phyloP scores from a whole-genome alignment of 1,140 invertebrate species.

The Glossosoma conforme region DNA sequence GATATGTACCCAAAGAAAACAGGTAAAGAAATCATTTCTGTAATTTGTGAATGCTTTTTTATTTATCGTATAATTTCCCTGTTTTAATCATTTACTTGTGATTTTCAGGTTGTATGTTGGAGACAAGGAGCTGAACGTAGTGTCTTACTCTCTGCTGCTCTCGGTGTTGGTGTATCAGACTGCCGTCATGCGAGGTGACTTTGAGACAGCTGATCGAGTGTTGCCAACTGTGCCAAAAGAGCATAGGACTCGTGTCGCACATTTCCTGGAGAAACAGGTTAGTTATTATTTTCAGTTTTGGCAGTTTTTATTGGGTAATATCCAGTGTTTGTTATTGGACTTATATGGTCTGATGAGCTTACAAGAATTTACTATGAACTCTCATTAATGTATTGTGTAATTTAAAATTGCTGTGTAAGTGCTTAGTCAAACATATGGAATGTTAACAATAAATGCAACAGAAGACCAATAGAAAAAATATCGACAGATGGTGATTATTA shows the following conservation, averaged over 20 bases:
- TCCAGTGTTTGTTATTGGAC: conserved; percentile 9
- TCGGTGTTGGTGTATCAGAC: conserved; percentile 99
- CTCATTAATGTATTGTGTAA: too few species aligned
- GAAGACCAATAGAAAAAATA: too few species aligned
- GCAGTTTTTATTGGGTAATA: background rate
- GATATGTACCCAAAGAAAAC: conserved; percentile 97
- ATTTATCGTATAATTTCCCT: background rate
- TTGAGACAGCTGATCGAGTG: conserved; percentile 93
- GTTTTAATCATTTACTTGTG: conserved; percentile 4
- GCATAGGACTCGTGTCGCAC: conserved; percentile 93
- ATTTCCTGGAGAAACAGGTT: conserved; percentile 97
- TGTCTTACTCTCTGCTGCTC: conserved; percentile 79
- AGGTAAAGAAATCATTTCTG: conserved; percentile 36
- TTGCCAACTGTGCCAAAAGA: conserved; percentile 93
- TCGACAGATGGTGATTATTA: too few species aligned
- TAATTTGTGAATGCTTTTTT: conserved; percentile 4
- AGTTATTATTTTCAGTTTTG: background rate
- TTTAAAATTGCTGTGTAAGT: too few species aligned
- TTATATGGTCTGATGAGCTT: too few species aligned
- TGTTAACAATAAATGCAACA: too few species aligned
- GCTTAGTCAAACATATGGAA: too few species aligned
- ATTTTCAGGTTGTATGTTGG: conserved; percentile 79
- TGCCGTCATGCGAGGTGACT: conserved; percentile 97
- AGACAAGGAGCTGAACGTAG: conserved; percentile 96
- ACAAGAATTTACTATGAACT: too few species aligned